Evolutionary conservation across 2,797 vertebrate species (phyloP).

Genomic region (Phalanger gymnotis): DNA sequence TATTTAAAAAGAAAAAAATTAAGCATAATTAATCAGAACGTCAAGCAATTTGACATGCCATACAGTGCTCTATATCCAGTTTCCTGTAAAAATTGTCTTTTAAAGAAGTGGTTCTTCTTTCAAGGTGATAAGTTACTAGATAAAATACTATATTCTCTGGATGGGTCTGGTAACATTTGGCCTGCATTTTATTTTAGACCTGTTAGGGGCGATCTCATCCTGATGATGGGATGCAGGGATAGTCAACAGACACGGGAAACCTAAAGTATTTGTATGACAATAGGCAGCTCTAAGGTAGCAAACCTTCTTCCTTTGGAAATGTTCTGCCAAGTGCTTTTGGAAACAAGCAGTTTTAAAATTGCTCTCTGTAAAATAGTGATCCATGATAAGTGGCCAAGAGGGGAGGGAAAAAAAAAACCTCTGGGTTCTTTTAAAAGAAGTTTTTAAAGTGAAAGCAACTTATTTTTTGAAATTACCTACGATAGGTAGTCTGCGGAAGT

Average conservation of each 20-base stretch:
- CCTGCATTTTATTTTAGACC: background rate
- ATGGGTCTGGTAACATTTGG: background rate
- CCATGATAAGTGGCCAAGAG: background rate
- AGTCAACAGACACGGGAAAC: background rate
- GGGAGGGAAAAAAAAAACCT: background rate
- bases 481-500: background rate
- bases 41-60: background rate
- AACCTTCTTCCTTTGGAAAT: background rate
- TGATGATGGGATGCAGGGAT: background rate
- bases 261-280: background rate
- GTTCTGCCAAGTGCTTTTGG: background rate
- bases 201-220: background rate
- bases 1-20: background rate
- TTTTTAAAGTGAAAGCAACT: background rate
- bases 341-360: background rate
- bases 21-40: background rate
- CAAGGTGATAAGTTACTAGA: background rate
- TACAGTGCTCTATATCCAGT: background rate
- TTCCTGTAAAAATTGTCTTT: background rate
- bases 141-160: background rate
- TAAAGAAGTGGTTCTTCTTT: background rate
- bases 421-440: background rate
- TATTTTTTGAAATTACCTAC: background rate
- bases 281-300: background rate
- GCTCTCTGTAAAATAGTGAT: background rate